These are phyloP conservation scores for Argyresthia albistria DNA, from an alignment of 2,888 invertebrate genomes.

Conservation along the genomic window DNA sequence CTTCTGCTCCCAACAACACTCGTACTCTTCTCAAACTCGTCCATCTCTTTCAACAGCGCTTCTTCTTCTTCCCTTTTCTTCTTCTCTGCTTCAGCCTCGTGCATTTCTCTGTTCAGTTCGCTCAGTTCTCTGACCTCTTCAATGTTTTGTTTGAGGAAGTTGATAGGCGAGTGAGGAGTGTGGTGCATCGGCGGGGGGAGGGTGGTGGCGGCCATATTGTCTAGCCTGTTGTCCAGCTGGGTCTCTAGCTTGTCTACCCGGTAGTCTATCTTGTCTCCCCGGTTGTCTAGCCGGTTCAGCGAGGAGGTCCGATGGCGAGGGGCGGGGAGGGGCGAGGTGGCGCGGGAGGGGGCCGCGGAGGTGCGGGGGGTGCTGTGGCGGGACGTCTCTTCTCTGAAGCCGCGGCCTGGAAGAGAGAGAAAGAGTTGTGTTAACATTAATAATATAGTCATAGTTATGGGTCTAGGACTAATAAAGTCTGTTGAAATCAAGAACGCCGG, in stretches of 20 bases:
- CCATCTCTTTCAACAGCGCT: constrained; percentile 61
- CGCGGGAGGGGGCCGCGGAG: constrained; percentile 52
- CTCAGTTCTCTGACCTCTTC: constrained; percentile 61
- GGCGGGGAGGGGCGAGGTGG: constrained; percentile 54
- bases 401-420: constrained; percentile 42
- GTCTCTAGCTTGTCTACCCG: too few relatives aligned
- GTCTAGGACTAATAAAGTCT: too few relatives aligned
- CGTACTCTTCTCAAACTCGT: constrained; percentile 44
- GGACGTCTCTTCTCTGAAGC: constrained; percentile 66
- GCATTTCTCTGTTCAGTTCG: constrained; percentile 60
- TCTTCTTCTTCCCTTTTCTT: constrained; percentile 57
- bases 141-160: constrained; percentile 62
- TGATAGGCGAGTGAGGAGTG: constrained; percentile 52
- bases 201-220: constrained; percentile 53
- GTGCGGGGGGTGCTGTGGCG: constrained; percentile 68
- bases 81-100: constrained; percentile 56
- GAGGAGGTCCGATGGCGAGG: constrained; percentile 54
- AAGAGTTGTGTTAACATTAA: too few relatives aligned
- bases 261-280: too few relatives aligned
- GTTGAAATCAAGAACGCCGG: too few relatives aligned
- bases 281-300: constrained; percentile 25
- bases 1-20: constrained; percentile 19
- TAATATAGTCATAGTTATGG: too few relatives aligned
- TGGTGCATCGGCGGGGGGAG: constrained; percentile 18
- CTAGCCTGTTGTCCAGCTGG: constrained; percentile 11